Base-by-base conservation (phyloP, 2,113 vertebrate species). In the Chauna torquata region DNA sequence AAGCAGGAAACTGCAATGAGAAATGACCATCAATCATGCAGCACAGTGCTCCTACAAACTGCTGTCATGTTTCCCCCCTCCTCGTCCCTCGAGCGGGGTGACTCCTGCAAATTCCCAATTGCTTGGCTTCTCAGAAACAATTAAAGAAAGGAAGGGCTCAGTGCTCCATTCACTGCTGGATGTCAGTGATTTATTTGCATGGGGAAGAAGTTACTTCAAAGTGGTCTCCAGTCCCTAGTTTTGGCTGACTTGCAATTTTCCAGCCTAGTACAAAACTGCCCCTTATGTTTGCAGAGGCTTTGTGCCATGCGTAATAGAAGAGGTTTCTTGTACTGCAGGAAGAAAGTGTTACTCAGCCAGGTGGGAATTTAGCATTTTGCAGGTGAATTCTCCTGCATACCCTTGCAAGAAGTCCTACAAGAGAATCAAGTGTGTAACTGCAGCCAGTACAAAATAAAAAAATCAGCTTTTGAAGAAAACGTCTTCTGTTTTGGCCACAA, bases 1-100 rank as follows among this genome's bases (percentile, higher is more conserved):
- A 99, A 99, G 97, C 99, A 99, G 94, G 99, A 99, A 96, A 99
- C 98, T 99, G 98, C 82, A 98, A 98, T 3, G 27, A 98, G 92
- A 98, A 79, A 95, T 3, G 69, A 30, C 71, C 82, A 54, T 96
- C 88, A 95, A 52, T 72, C 82, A n/a, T 0, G 12, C 58, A 52
- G 80, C 84, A 40, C 7, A 0, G 18, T 1, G 77, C 34, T 82
- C 62, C 71, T 2, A 3, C 42, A 15, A 44, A 25, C 40, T 66
- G 87, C 68, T 13, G 25, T 3, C 50, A 1, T 0, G 4, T 9
- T 23, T 16, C 75, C 80, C 70, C 40, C 45, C 36, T 12, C 47
- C 34, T 12, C 0, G 16, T 15, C 94, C 94, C 85, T 15, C 1
- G 5, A n/a, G 82, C 78, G 18, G 49, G 25, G 64, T 0, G 2